These are phyloP conservation scores for Ameiurus melas DNA, from an alignment of 2,113 vertebrate species.

Conservation along the genomic window DNA sequence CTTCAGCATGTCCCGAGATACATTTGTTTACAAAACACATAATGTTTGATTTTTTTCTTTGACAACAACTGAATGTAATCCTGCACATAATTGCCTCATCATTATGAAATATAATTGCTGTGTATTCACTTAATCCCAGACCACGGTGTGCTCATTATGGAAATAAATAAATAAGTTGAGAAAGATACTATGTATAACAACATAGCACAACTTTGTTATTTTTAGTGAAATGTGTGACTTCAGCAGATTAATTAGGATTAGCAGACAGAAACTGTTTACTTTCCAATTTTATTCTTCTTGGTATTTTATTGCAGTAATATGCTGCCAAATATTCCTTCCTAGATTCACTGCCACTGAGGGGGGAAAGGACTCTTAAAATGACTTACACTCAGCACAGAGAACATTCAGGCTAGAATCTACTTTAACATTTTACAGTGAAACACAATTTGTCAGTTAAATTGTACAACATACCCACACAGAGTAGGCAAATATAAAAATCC, in stretches of 20 bases:
- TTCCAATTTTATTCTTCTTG: background rate
- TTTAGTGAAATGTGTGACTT: background rate
- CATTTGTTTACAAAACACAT: background rate
- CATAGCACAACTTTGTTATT: background rate
- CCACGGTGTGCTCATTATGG: background rate
- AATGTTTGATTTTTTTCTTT: background rate
- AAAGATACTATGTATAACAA: background rate
- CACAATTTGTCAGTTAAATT: background rate
- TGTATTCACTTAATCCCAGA: background rate
- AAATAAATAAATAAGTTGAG: background rate
- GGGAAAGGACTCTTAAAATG: background rate
- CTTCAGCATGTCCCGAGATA: background rate
- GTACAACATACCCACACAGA: background rate
- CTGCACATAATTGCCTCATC: constrained; percentile 13
- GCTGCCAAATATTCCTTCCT: constrained; percentile 15
- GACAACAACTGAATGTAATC: constrained; percentile 28
- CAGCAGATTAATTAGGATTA: constrained; percentile 6
- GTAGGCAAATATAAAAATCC: background rate
- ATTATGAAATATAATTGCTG: background rate
- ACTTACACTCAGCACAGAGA: background rate
- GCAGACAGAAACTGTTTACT: background rate
- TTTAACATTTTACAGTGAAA: background rate
- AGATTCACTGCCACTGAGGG: background rate
- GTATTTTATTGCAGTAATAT: constrained; percentile 8
- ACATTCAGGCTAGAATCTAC: background rate